Base-by-base conservation (phyloP, 2,113 vertebrate genomes). In the Gnathonemus longibarbis region DNA sequence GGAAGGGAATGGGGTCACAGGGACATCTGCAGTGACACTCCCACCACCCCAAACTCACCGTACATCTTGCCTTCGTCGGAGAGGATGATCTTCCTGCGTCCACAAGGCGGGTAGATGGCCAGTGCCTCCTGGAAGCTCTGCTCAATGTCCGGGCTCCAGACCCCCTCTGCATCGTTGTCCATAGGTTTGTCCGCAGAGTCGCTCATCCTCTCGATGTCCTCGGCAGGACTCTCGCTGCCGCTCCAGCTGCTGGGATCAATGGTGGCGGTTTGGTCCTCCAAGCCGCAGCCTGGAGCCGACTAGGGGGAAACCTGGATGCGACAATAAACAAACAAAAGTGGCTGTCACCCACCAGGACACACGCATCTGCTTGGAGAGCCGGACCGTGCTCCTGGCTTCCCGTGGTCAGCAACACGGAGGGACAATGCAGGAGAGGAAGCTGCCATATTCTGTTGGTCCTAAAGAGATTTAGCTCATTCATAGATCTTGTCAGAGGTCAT, bases 41-140 rank as follows among this genome's bases (percentile, higher is more conserved):
- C 52, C 17, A 19, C 17, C 52, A 35, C 31, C 27, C 53, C 52
- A 58, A 70, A 97, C 98, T 98, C 96, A 99, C 98, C 98, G 96
- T 99, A 99, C 98, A 99, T 99, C 96, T 99, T 99, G 94, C 98
- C 98, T 96, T 99, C 98, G 88, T 99, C 98, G 46, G 98, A 99
- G 91, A 99, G 97, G 95, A 99, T 99, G 96, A 99, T 99, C 96
- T 99, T 99, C 94, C 98, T 96, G 93, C 98, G 97, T 89, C 98
- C 98, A 94, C 98, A 99, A 0, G 98, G 98, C 88, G 98, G 98
- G 93, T 99, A 99, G 95, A 99, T 99, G 93, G 98, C 98, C 94
- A 99, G 95, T 83, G 98, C 98, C 94, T 99, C 98, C 96, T 99
- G 98, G 95, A 99, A 99, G 96, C 98, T 99, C 97, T 99, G 98